A percentile compares a stretch with the other conserved stretches of the same genome.
Conservation (phyloP, 2,888 invertebrate genomes). For the Cephonodes hylas region DNA sequence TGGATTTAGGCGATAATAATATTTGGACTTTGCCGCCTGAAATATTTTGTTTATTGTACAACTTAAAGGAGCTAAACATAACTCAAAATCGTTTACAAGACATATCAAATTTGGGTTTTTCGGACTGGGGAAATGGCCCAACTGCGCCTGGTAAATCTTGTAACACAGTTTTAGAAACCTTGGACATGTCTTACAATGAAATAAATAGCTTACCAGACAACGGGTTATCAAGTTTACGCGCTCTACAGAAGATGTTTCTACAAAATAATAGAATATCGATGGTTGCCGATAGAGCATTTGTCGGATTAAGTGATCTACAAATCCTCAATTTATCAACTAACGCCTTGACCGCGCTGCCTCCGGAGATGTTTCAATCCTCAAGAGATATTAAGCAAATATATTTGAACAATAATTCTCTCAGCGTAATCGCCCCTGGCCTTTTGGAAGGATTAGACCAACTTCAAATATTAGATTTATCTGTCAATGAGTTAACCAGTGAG, state of each 20-base stretch:
- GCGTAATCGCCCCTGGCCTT: constrained; percentile 87
- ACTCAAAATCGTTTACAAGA: constrained; percentile 90
- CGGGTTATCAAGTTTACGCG: constrained; percentile 85
- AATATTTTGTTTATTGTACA: constrained; percentile 86
- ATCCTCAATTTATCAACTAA: constrained; percentile 90
- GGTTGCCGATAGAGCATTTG: constrained; percentile 87
- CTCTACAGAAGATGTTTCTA: constrained; percentile 85
- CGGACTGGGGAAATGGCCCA: constrained; percentile 86
- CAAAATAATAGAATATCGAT: constrained; percentile 89
- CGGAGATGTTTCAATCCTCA: constrained; percentile 88
- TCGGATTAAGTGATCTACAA: constrained; percentile 85
- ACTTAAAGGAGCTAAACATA: constrained; percentile 85
- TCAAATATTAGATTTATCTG: constrained; percentile 86
- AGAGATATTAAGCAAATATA: constrained; percentile 86
- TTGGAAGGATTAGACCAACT: constrained; percentile 87
- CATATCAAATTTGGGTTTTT: constrained; percentile 87
- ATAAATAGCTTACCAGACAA: constrained; percentile 86
- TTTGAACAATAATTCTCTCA: constrained; percentile 88
- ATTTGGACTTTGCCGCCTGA: constrained; percentile 88
- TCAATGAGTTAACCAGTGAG: constrained; percentile 87
- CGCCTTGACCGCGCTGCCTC: constrained; percentile 87
- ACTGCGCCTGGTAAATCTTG: constrained; percentile 85
- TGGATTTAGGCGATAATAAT: constrained; percentile 88
- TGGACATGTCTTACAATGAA: constrained; percentile 89
- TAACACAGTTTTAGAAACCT: constrained; percentile 84